phyloP scores from a whole-genome alignment of 53 echinoderm and acorn worm genomes.

The Echinometra lucunter region DNA sequence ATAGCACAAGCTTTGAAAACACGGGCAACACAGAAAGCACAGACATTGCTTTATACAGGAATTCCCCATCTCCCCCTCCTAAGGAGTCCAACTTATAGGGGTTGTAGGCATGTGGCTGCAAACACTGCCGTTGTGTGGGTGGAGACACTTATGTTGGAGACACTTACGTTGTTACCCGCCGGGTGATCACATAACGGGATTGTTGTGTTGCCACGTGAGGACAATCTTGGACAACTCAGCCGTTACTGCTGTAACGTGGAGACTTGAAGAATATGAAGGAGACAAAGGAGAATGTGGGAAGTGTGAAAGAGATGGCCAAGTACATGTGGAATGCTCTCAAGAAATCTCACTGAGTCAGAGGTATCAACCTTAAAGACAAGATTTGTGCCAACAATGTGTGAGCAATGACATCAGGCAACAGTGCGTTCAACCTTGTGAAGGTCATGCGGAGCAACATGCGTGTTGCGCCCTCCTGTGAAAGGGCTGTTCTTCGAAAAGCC shows the following conservation, averaged over 20 bases:
- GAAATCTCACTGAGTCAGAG: neutral
- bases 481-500: constrained; percentile 14
- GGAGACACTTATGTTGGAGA: neutral
- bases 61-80: constrained; percentile 62
- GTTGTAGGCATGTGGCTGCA: constrained; percentile 33
- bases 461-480: neutral
- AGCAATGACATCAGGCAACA: neutral
- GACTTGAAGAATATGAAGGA: neutral
- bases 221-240: constrained; percentile 30
- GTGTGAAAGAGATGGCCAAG: neutral
- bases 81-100: constrained; percentile 70
- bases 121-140: neutral
- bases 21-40: constrained; percentile 62
- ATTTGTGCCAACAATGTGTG: neutral
- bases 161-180: neutral
- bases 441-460: neutral
- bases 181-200: neutral
- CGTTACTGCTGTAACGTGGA: neutral
- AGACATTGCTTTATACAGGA: constrained; percentile 53
- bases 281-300: neutral
- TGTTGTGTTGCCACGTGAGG: constrained; percentile 26
- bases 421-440: neutral
- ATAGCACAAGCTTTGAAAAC: constrained; percentile 63
- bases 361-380: neutral
- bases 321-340: neutral